Evolutionary conservation across 2,113 vertebrate genomes (phyloP).

Genomic region (Syngnathus typhle): DNA sequence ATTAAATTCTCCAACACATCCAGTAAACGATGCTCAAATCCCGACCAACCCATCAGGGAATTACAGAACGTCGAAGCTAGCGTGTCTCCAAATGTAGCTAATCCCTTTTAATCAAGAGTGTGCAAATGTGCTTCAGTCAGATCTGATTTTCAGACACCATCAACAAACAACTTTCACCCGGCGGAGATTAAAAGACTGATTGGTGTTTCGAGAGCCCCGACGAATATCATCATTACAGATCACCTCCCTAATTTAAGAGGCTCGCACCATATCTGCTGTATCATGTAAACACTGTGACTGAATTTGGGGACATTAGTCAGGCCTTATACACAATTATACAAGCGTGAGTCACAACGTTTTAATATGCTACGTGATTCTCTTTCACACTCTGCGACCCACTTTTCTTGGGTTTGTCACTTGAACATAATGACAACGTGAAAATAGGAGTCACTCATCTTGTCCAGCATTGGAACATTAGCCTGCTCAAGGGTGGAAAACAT

Average conservation of each 20-base stretch:
- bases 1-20: background rate
- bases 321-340: background rate
- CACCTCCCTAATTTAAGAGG: background rate
- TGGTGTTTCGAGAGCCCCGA: background rate
- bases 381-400: constrained; percentile 1
- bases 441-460: constrained; percentile 24
- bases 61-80: background rate
- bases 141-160: background rate
- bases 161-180: constrained; percentile 1
- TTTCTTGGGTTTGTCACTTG: constrained; percentile 1
- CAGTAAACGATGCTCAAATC: background rate
- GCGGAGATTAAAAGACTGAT: constrained; percentile 8
- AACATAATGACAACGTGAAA: constrained; percentile 25
- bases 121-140: constrained; percentile 1
- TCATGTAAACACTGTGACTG: background rate
- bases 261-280: background rate
- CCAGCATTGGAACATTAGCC: constrained; percentile 26
- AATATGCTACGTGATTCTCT: background rate
- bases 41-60: background rate
- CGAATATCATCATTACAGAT: constrained; percentile 3
- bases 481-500: constrained; percentile 19
- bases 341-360: background rate
- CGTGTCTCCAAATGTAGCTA: constrained; percentile 1
- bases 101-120: constrained; percentile 11
- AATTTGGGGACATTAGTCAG: background rate